These are phyloP conservation scores for Crotalus horridus DNA, from an alignment of 2,113 vertebrate genomes.

Conservation along the genomic window DNA sequence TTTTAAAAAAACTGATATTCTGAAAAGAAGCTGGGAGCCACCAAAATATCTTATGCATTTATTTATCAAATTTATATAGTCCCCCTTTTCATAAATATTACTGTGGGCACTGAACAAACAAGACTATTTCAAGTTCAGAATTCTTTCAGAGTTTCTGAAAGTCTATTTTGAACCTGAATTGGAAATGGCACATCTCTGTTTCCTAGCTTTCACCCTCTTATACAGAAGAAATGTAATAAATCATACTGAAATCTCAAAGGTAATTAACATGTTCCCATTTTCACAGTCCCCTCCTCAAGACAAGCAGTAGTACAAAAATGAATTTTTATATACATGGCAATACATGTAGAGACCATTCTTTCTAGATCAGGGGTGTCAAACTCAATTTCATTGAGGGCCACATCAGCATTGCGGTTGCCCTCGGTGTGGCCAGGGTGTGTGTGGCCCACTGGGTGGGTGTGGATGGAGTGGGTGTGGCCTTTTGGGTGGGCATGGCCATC, in stretches of 20 bases:
- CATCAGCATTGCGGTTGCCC: too few species aligned
- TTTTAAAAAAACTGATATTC: neutral
- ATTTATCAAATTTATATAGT: neutral
- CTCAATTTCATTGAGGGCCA: too few species aligned
- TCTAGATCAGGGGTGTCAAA: neutral
- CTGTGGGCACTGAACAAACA: neutral
- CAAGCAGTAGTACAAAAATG: neutral
- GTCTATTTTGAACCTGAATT: neutral
- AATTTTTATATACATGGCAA: neutral
- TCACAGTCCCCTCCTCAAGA: neutral
- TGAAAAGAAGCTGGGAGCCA: neutral
- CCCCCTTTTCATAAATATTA: neutral
- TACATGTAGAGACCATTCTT: neutral
- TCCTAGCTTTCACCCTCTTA: neutral
- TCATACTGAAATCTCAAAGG: neutral
- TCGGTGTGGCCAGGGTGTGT: too few species aligned
- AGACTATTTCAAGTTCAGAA: neutral
- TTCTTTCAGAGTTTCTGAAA: neutral
- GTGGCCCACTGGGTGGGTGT: too few species aligned
- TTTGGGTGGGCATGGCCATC: too few species aligned
- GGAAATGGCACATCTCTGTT: neutral
- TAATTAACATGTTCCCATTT: neutral
- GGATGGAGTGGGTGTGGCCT: too few species aligned
- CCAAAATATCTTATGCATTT: neutral
- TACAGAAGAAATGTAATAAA: neutral